These are phyloP conservation scores for Rhogogaster chlorosoma DNA, from an alignment of 2,888 invertebrate species.

Conservation along the genomic window DNA sequence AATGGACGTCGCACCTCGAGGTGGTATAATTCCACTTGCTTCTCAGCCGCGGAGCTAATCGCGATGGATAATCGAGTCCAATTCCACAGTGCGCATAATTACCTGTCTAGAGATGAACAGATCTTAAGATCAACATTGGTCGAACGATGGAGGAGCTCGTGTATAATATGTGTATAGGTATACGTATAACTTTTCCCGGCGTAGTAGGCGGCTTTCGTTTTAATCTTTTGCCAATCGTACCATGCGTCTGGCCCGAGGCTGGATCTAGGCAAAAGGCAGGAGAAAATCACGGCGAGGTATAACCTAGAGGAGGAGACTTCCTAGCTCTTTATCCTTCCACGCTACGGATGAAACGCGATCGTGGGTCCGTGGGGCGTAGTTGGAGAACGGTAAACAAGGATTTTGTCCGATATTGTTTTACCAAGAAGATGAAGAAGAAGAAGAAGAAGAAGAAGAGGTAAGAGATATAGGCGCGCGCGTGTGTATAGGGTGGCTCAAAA, in stretches of 20 bases:
- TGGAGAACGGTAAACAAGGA: constrained; percentile 25
- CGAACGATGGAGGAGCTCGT: not conserved
- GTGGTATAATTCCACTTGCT: constrained; percentile 20
- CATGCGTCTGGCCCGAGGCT: constrained; percentile 23
- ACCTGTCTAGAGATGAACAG: constrained; percentile 21
- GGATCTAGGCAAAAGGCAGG: not conserved
- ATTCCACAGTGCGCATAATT: constrained; percentile 9
- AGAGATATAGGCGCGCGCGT: not conserved
- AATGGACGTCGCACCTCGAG: not conserved
- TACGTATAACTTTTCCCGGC: not conserved
- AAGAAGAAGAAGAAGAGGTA: not conserved
- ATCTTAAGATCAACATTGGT: constrained; percentile 11
- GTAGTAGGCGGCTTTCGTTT: constrained; percentile 18
- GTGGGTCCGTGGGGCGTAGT: constrained; percentile 4
- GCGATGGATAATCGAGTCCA: constrained; percentile 20
- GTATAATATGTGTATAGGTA: too few species aligned
- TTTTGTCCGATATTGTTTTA: constrained; percentile 26
- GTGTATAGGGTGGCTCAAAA: not conserved
- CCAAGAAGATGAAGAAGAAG: constrained; percentile 13
- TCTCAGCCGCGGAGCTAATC: not conserved
- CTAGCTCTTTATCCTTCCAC: not conserved
- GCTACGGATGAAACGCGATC: constrained; percentile 2
- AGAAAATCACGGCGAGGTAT: not conserved
- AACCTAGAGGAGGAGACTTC: not conserved
- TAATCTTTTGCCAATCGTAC: constrained; percentile 38